These are phyloP conservation scores for Solen grandis DNA, from an alignment of 1,140 invertebrate species.

Conservation along the genomic window DNA sequence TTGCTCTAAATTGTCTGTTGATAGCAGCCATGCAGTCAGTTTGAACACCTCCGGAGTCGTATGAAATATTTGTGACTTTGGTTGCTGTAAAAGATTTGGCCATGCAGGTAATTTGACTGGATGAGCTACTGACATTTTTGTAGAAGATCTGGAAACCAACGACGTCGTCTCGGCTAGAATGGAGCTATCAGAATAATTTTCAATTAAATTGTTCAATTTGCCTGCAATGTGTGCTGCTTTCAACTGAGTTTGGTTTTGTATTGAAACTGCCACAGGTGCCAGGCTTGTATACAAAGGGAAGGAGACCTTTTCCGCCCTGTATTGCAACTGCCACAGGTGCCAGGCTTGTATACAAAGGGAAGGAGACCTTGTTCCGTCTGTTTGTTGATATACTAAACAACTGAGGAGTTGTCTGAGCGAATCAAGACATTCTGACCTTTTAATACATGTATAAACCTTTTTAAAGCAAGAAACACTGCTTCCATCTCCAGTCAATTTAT, in stretches of 20 bases:
- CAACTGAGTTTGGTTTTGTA: not conserved
- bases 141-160: not conserved
- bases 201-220: slow-evolving; percentile 27
- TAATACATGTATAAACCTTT: not conserved
- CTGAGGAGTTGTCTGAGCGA: slow-evolving; percentile 6
- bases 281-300: not conserved
- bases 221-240: slow-evolving; percentile 21
- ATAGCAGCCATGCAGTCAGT: not conserved
- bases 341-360: not conserved
- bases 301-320: too few species aligned
- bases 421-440: slow-evolving; percentile 20
- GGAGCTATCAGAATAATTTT: slow-evolving; percentile 47
- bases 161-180: not conserved
- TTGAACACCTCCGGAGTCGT: not conserved
- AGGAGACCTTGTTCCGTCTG: not conserved
- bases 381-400: slow-evolving; percentile 9
- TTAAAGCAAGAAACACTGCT: not conserved
- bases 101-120: slow-evolving; percentile 13
- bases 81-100: not conserved
- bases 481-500: slow-evolving; percentile 33
- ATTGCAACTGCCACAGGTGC: too few species aligned
- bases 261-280: not conserved
- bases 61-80: not conserved
- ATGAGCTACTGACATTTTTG: not conserved
- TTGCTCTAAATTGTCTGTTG: not conserved